phyloP scores from a whole-genome alignment of 2,888 invertebrate genomes.

The Sipha maydis region DNA sequence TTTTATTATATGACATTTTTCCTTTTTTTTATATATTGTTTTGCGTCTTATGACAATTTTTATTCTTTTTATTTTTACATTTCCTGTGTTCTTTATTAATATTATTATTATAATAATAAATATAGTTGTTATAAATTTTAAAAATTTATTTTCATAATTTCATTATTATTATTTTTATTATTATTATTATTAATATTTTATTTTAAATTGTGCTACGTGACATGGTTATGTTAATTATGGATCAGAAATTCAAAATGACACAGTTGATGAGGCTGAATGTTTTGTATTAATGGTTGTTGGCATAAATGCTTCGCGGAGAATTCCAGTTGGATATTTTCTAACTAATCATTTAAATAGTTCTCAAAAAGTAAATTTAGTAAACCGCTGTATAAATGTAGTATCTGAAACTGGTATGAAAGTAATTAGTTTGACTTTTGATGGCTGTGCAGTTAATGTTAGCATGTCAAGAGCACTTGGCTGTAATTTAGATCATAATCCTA shows the following conservation, averaged over 20 bases:
- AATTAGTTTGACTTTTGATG: conserved; percentile 61
- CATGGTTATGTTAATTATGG: conserved; percentile 42
- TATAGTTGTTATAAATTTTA: no score
- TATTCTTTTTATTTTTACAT: no score
- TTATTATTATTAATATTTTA: no score
- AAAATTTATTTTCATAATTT: no score
- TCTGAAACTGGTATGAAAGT: conserved; percentile 48
- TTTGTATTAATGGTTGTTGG: conserved; percentile 60
- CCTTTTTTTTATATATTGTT: no score
- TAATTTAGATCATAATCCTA: neutral
- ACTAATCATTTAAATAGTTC: conserved; percentile 2
- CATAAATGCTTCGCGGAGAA: conserved; percentile 62
- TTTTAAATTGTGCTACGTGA: no score
- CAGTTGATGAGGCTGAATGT: conserved; percentile 37
- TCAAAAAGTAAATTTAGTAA: conserved; percentile 29
- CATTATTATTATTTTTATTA: no score
- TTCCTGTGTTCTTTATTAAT: no score
- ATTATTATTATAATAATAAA: no score
- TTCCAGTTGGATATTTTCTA: conserved; percentile 63
- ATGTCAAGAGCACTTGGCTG: conserved; percentile 31
- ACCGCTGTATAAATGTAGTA: conserved; percentile 30
- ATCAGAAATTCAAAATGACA: conserved; percentile 43
- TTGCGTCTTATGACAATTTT: no score
- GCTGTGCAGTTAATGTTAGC: neutral
- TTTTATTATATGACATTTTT: no score